These are phyloP conservation scores for Ostrea edulis DNA, from an alignment of 1,140 invertebrate species.

Conservation along the genomic window DNA sequence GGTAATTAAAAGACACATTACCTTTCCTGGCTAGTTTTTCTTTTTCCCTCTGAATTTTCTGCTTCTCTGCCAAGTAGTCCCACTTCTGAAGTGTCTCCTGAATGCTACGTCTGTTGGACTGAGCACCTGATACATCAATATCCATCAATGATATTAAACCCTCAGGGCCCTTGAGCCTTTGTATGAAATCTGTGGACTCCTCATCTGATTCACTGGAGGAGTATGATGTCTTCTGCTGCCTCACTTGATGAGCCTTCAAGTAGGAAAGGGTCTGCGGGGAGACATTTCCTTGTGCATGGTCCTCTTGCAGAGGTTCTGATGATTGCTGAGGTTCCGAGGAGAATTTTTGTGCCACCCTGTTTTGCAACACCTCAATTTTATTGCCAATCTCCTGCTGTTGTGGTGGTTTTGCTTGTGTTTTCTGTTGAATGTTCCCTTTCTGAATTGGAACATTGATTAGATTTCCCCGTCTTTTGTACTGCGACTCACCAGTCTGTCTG, in stretches of 20 bases:
- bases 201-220: slow-evolving; percentile 23
- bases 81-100: slow-evolving; percentile 2
- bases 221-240: neutral
- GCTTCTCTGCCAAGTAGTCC: slow-evolving; percentile 29
- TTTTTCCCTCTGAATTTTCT: slow-evolving; percentile 18
- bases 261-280: slow-evolving; percentile 6
- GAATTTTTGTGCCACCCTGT: slow-evolving; percentile 15
- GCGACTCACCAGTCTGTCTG: neutral
- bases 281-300: neutral
- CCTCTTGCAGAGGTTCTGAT: neutral
- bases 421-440: neutral
- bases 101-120: neutral
- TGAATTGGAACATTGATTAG: slow-evolving; percentile 26
- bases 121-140: neutral
- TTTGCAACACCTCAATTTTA: neutral
- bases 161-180: neutral
- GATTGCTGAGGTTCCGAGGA: neutral
- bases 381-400: neutral
- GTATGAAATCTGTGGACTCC: neutral
- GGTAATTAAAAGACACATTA: neutral
- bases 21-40: slow-evolving; percentile 23
- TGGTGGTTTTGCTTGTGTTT: neutral
- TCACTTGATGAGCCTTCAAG: slow-evolving; percentile 19
- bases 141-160: slow-evolving; percentile 9
- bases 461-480: slow-evolving; percentile 2